These are phyloP conservation scores for Drosophila mercatorum DNA, from an alignment of 2,888 invertebrate genomes.

Conservation along the genomic window DNA sequence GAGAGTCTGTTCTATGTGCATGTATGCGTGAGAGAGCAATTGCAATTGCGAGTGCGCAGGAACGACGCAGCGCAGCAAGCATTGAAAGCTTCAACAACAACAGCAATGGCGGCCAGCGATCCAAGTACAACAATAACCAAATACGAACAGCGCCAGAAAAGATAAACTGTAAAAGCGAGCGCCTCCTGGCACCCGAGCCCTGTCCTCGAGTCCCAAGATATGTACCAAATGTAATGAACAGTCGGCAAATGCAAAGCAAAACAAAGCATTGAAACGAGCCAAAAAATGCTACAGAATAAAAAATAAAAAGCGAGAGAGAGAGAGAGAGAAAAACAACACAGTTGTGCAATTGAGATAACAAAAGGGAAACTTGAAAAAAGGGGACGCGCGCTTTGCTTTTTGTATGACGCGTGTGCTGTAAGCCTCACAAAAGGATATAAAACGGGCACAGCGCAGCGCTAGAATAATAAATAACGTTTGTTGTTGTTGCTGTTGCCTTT, in stretches of 20 bases:
- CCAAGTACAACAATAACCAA: slow-evolving; percentile 32
- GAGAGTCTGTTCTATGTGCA: neutral
- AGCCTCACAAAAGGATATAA: slow-evolving; percentile 67
- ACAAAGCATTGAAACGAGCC: slow-evolving; percentile 42
- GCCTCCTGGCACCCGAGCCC: slow-evolving; percentile 21
- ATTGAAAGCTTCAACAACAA: slow-evolving; percentile 43
- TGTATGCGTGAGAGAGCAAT: slow-evolving; percentile 15
- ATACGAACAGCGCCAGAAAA: slow-evolving; percentile 29
- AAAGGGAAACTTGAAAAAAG: slow-evolving; percentile 73
- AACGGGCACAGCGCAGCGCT: slow-evolving; percentile 46
- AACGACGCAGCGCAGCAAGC: slow-evolving; percentile 27
- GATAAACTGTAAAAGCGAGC: slow-evolving; percentile 29
- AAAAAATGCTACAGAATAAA: slow-evolving; percentile 9
- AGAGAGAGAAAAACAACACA: slow-evolving; percentile 55
- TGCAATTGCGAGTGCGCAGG: slow-evolving; percentile 41
- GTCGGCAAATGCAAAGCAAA: slow-evolving; percentile 49
- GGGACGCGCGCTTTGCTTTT: slow-evolving; percentile 80
- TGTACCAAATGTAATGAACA: slow-evolving; percentile 44
- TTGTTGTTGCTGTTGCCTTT: slow-evolving; percentile 38
- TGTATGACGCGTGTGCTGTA: slow-evolving; percentile 63
- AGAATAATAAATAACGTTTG: slow-evolving; percentile 71
- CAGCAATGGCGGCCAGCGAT: slow-evolving; percentile 46
- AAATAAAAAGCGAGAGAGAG: too few relatives aligned
- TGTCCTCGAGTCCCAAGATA: slow-evolving; percentile 23
- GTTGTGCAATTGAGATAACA: slow-evolving; percentile 80